Evolutionary conservation across 2,888 invertebrate species (phyloP), one percentile per base, ranked within the genome.

Genomic region (Rotaria macrura): DNA sequence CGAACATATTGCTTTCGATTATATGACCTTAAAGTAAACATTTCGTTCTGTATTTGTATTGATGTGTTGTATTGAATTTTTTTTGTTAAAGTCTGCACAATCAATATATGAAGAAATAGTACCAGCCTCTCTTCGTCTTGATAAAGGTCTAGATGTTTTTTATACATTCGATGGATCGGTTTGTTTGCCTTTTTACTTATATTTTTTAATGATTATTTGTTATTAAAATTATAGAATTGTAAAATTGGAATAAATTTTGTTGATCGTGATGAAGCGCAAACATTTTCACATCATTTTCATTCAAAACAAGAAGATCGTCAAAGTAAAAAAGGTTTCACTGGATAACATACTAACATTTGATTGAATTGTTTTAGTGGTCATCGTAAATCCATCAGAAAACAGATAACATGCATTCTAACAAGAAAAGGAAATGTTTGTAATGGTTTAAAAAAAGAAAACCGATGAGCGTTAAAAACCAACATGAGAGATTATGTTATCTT

Each of bases 1-100:
- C 79, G 79, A 79, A 79, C 25, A 10, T 79, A 79, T 79, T 79
- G 79, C 43, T 79, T 79, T 79, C 79, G 79, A 79, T 43, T 79
- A 43, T 79, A 79, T 79, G 79, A 79, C 25, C n/a, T 79, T 10
- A 79, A 79, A 40, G 79, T 79, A 79, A 49, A 49, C 17, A 4
- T 49, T 14, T 49, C 3, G 17, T 49, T 49, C 17, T 14, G 1
- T 65, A 29, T 65, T 14, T 29, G 9, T 29, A 14, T 65, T 4
- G n/a, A 52, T 52, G 10, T 17, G 17, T 49, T 9, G 20, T 23
- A 29, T 40, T 74, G 25, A 5, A 25, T 25, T 79, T 43, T 43
- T 20, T 43, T 7, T n/a, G 25, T 79, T 79, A 2, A 40, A 79
- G 79, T 4, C 40, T 10, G 34, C n/a, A 25, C 79, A n/a, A n/a